Conservation (phyloP, 2,888 invertebrate genomes). For the Ochropleura leucogaster region DNA sequence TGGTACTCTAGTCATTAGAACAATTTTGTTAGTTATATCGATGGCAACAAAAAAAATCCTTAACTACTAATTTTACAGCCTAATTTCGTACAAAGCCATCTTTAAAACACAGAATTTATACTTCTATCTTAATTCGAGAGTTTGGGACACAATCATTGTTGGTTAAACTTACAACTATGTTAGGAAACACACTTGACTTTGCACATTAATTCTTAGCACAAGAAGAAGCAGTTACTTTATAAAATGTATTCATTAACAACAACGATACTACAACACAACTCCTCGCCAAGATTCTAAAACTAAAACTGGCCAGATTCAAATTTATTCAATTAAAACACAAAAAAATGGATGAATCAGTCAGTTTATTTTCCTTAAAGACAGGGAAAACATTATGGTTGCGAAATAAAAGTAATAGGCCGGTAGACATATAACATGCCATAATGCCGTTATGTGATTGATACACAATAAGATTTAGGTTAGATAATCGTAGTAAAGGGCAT, state of each 20-base stretch:
- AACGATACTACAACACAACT: neutral
- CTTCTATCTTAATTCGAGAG: too few species aligned
- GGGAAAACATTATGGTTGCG: too few species aligned
- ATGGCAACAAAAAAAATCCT: neutral
- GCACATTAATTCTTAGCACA: neutral
- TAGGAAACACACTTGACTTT: neutral
- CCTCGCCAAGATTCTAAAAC: neutral
- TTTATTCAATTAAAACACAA: too few species aligned
- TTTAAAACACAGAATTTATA: too few species aligned
- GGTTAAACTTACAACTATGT: neutral
- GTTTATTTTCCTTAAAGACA: too few species aligned
- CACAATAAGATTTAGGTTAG: too few species aligned
- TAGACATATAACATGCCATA: too few species aligned
- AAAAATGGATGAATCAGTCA: too few species aligned
- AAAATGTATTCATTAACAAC: too few species aligned
- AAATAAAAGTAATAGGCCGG: too few species aligned
- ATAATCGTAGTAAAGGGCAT: too few species aligned
- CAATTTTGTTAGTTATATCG: neutral
- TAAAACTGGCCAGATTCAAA: neutral
- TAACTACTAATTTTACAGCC: neutral
- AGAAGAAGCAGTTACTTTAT: neutral
- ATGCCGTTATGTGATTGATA: too few species aligned
- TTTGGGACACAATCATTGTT: neutral
- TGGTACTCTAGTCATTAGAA: neutral
- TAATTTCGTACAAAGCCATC: slow-evolving; percentile 28